Percentiles rank a stretch among this genome's conserved stretches.
Evolutionary conservation across 2,113 vertebrate genomes (phyloP).

Genomic region (Mola mola): DNA sequence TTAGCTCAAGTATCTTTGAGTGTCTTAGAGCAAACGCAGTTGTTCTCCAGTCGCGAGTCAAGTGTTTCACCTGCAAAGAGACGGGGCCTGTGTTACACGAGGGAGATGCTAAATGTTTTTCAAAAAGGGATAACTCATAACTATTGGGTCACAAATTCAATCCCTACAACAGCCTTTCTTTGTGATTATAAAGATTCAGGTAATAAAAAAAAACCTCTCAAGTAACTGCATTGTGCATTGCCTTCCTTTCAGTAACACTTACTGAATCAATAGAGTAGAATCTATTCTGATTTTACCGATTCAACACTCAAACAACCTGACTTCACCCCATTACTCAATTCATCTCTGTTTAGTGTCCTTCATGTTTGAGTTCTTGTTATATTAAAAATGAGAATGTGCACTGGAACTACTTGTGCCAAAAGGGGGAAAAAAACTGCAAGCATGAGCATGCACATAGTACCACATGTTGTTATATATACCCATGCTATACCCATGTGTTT

Average conservation of each 20-base stretch:
- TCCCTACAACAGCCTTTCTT: not conserved
- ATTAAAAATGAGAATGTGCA: not conserved
- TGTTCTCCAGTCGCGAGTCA: slow-evolving; percentile 96
- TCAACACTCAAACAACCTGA: not conserved
- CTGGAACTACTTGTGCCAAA: slow-evolving; percentile 1
- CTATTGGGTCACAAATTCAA: not conserved
- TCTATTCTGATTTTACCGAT: not conserved
- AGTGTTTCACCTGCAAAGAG: slow-evolving; percentile 90
- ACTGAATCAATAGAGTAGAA: slow-evolving; percentile 9
- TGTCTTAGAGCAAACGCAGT: slow-evolving; percentile 92
- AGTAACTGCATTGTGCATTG: not conserved
- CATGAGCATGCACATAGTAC: no score
- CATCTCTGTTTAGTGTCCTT: not conserved
- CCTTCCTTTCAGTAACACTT: slow-evolving; percentile 5
- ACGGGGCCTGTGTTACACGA: slow-evolving; percentile 27
- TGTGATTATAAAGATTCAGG: not conserved
- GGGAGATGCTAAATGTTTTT: not conserved
- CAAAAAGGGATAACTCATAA: not conserved
- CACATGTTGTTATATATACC: no score
- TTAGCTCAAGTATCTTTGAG: slow-evolving; percentile 89
- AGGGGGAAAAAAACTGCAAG: no score
- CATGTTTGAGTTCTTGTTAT: not conserved
- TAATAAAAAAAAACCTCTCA: not conserved
- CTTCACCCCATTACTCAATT: not conserved
- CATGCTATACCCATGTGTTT: not conserved